phyloP scores from a whole-genome alignment of 1,140 invertebrate species.

The Drosophila tropicalis region DNA sequence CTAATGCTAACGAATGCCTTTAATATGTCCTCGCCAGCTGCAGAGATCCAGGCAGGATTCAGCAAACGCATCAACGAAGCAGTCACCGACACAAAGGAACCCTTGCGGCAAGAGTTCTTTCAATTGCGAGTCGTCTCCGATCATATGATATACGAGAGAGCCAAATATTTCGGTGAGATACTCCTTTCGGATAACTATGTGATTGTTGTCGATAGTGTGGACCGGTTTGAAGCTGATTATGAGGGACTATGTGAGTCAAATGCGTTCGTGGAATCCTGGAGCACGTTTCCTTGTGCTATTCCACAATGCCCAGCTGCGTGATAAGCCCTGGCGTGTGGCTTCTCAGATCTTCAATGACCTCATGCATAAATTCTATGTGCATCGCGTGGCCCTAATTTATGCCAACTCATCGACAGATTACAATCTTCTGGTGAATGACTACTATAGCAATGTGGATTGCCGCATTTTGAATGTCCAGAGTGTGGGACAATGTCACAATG shows the following conservation, averaged over 20 bases:
- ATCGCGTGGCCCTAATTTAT: conserved; percentile 72
- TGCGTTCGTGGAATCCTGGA: conserved; percentile 77
- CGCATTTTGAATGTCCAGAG: conserved; percentile 56
- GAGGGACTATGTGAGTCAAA: conserved; percentile 41
- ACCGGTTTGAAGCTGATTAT: conserved; percentile 49
- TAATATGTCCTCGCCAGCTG: conserved; percentile 68
- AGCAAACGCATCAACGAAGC: conserved; percentile 61
- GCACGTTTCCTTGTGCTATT: conserved; percentile 73
- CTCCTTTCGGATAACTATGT: conserved; percentile 71
- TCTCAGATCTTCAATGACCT: conserved; percentile 58
- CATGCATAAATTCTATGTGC: conserved; percentile 64
- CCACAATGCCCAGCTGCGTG: conserved; percentile 44
- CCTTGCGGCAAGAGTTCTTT: conserved; percentile 33
- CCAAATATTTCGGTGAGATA: conserved; percentile 36
- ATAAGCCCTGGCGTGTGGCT: conserved; percentile 46
- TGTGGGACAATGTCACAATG: conserved; percentile 61
- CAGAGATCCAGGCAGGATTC: conserved; percentile 66
- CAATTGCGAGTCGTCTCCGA: conserved; percentile 70
- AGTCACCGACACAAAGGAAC: conserved; percentile 27
- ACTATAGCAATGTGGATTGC: conserved; percentile 72
- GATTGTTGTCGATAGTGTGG: conserved; percentile 59
- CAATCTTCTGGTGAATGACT: conserved; percentile 70
- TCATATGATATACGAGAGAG: background rate
- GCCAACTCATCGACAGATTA: conserved; percentile 56
- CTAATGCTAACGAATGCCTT: conserved; percentile 59